These are phyloP conservation scores for Glomeris maerens DNA, from an alignment of 1,140 invertebrate genomes.

Conservation along the genomic window DNA sequence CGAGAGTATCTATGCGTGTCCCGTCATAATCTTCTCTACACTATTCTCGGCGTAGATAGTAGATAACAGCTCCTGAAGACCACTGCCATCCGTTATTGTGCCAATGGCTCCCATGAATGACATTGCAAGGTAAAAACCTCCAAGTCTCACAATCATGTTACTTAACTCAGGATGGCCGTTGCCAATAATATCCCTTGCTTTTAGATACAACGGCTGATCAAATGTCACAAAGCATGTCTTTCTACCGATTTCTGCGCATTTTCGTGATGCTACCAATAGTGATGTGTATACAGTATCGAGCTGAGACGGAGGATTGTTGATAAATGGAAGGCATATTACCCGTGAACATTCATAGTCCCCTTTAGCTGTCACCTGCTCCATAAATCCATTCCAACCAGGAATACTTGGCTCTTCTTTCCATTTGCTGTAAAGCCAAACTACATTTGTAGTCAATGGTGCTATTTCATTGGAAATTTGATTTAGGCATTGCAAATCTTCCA, in stretches of 20 bases:
- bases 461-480: no score
- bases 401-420: not conserved
- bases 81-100: constrained; percentile 17
- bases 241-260: not conserved
- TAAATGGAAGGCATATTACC: not conserved
- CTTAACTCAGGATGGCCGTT: not conserved
- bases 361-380: constrained; percentile 1
- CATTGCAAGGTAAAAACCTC: constrained; percentile 19
- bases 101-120: constrained; percentile 20
- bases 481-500: no score
- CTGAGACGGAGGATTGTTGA: not conserved
- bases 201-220: constrained; percentile 4
- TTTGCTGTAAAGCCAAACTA: not conserved
- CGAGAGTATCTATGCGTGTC: constrained; percentile 20
- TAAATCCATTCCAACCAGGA: constrained; percentile 6
- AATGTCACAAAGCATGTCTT: constrained; percentile 3
- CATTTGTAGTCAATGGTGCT: no score
- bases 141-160: constrained; percentile 9
- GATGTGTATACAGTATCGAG: constrained; percentile 3
- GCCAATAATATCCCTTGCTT: constrained; percentile 3
- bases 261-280: not conserved
- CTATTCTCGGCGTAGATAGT: constrained; percentile 17
- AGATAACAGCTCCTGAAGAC: constrained; percentile 16
- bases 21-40: constrained; percentile 20
- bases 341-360: not conserved